Base-by-base conservation (phyloP, 2,888 invertebrate genomes). In the Atrina japonica region DNA sequence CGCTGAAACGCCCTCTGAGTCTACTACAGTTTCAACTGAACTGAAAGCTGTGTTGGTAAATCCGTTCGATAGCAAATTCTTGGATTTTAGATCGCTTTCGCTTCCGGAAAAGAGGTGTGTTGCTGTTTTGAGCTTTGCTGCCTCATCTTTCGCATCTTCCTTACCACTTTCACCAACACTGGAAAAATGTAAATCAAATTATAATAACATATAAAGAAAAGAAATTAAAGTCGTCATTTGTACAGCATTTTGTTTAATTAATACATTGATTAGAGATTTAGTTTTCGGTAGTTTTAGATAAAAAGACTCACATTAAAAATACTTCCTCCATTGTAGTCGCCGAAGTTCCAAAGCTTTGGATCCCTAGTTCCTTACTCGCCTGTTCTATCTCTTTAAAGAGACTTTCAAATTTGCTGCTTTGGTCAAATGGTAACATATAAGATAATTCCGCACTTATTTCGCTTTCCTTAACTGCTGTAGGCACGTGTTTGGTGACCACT, bases 321-420 rank as follows among this genome's bases (percentile, higher is more conserved):
- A 97, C 96, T 91, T 97, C 97, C 91, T 97, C 96, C 91, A 97
- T 92, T 0, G 96, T 95, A 2, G 96, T 96, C 18, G 96, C 93
- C 7, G 95, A 93, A 29, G 96, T 93, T 3, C 97, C 97, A 88
- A 95, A 97, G 84, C 95, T 95, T 72, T 93, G 93, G 58, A 95
- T 93, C 16, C 93, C 93, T 21, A 96, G 91, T 0, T 88, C 86
- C 0, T 91, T 87, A 9, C 77, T 78, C 16, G 66, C 70, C n/a
- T 61, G 56, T 45, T 88, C 88, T 27, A 89, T 56, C 14, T 80
- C 80, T 18, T 58, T 60, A 68, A 89, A 86, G 27, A 89, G 70
- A 7, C 53, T 74, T 25, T 82, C 73, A 64, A 89, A 87, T 30
- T 70, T 72, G 11, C 70, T 55, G 2, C 83, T 77, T 58, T 81